Conservation (phyloP, 2,113 vertebrate genomes). For the Bos taurus region ARS-UCD2.0 NC_037357.1:2608001-2608500, state of each 20-base stretch:
- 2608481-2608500: background rate
- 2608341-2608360: background rate
- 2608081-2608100: background rate
- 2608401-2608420: constrained; percentile 2
- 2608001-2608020: background rate
- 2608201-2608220: background rate
- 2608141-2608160: background rate
- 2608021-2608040: fast-evolving
- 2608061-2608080: background rate
- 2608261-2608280: background rate
- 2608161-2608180: background rate
- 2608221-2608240: background rate
- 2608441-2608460: background rate
- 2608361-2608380: constrained; percentile 2
- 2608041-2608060: fast-evolving
- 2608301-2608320: background rate
- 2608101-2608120: background rate
- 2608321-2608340: background rate
- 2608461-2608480: background rate
- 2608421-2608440: background rate
- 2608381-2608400: background rate
- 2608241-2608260: background rate
- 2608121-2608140: background rate
- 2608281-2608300: background rate
- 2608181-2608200: background rate